A percentile compares a stretch with the other conserved stretches of the same genome.
Conservation (phyloP, 2,113 vertebrate genomes). For the Forbesichthys papilliferus region DNA sequence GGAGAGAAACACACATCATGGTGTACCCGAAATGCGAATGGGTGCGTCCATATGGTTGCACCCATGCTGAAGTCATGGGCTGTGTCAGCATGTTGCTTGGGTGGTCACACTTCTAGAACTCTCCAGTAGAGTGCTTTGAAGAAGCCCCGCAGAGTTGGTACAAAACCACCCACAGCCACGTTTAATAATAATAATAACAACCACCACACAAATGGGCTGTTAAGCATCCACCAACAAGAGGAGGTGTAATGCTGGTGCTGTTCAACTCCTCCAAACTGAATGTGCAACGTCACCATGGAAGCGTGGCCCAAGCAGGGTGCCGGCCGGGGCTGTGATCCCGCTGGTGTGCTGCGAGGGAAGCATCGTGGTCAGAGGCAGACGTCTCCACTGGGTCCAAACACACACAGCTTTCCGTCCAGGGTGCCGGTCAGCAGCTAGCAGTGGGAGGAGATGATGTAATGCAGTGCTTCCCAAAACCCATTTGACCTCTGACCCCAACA, state of each 20-base stretch:
- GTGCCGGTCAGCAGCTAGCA: slow-evolving; percentile 85
- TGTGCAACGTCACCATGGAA: slow-evolving; percentile 4
- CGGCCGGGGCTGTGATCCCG: slow-evolving; percentile 40
- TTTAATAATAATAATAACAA: too few species aligned
- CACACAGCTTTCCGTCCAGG: slow-evolving; percentile 83
- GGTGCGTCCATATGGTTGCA: slow-evolving; percentile 58
- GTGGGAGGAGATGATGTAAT: slow-evolving; percentile 25
- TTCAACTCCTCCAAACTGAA: too few species aligned
- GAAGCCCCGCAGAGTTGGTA: too few species aligned
- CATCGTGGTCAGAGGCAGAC: slow-evolving; percentile 32
- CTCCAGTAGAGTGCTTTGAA: too few species aligned
- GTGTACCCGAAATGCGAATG: slow-evolving; percentile 26
- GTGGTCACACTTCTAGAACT: slow-evolving; percentile 11
- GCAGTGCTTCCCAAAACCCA: too few species aligned
- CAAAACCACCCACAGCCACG: too few species aligned
- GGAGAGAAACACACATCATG: slow-evolving; percentile 15
- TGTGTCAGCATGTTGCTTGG: slow-evolving; percentile 11
- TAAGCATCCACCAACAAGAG: too few species aligned
- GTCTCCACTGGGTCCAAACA: slow-evolving; percentile 76
- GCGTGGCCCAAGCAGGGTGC: slow-evolving; percentile 8
- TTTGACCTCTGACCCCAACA: too few species aligned
- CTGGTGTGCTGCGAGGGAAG: slow-evolving; percentile 4
- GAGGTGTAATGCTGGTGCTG: too few species aligned
- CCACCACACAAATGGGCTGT: too few species aligned
- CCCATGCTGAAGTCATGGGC: slow-evolving; percentile 67